These are phyloP conservation scores for Gastracanthus pulcherrimus DNA, from an alignment of 2,888 invertebrate species.

Conservation along the genomic window DNA sequence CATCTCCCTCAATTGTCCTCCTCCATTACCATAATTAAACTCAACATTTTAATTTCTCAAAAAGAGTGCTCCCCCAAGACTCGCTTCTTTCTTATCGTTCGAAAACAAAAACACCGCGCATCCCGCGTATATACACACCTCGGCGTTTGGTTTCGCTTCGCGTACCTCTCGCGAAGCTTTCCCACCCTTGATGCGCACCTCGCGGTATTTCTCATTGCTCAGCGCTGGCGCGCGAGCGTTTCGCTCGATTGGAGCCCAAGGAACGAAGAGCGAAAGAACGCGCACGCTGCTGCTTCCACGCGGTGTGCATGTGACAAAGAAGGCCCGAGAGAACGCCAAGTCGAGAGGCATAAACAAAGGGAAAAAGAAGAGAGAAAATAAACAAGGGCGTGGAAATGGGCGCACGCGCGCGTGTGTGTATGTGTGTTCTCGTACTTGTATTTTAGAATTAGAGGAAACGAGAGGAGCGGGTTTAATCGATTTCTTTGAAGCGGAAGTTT, in stretches of 20 bases:
- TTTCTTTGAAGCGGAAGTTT: too few relatives aligned
- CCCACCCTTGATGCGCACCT: too few relatives aligned
- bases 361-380: conserved; percentile 32
- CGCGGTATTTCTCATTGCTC: too few relatives aligned
- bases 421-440: too few relatives aligned
- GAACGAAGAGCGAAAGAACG: conserved; percentile 4
- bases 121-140: conserved; percentile 10
- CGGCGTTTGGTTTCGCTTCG: too few relatives aligned
- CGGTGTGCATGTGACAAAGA: conserved; percentile 26
- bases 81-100: background rate
- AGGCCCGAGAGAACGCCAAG: background rate
- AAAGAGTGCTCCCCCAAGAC: too few relatives aligned
- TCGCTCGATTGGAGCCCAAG: conserved; percentile 42
- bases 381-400: background rate
- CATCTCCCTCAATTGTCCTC: too few relatives aligned
- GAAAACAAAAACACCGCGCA: background rate
- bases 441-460: too few relatives aligned
- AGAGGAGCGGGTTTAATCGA: too few relatives aligned
- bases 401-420: background rate
- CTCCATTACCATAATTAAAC: too few relatives aligned
- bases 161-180: conserved; percentile 27
- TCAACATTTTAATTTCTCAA: too few relatives aligned
- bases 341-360: conserved; percentile 4
- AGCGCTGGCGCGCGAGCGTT: background rate
- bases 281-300: background rate